phyloP scores from a whole-genome alignment of 2,113 vertebrate species.

The Paralichthys olivaceus region DNA sequence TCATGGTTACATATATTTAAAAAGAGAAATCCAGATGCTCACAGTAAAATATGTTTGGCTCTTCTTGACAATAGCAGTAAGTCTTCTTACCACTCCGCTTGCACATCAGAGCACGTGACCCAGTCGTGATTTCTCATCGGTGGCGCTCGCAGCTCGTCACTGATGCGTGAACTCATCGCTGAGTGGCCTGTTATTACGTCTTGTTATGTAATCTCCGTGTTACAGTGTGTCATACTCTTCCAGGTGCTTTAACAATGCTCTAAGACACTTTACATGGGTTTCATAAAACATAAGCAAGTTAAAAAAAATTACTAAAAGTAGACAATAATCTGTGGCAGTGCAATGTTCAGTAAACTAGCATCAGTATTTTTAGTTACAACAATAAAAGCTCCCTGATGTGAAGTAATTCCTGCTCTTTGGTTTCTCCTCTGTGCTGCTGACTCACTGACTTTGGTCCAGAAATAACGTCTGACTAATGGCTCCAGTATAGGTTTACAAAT shows the following conservation, averaged over 20 bases:
- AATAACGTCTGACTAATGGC: slow-evolving; percentile 14
- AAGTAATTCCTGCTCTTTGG: slow-evolving; percentile 2
- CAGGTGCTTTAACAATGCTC: slow-evolving; percentile 6
- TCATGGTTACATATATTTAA: not conserved
- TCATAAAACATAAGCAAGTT: too few relatives aligned
- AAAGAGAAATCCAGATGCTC: not conserved
- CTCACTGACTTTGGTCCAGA: slow-evolving; percentile 18
- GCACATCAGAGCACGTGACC: not conserved
- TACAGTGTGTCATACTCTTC: slow-evolving; percentile 1
- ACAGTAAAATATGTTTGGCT: not conserved
- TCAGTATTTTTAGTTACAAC: not conserved
- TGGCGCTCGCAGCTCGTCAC: not conserved
- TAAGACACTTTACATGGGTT: too few relatives aligned
- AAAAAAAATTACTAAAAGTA: too few relatives aligned
- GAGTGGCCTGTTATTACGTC: slow-evolving; percentile 20
- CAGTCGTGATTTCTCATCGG: not conserved
- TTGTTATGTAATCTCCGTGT: slow-evolving; percentile 51
- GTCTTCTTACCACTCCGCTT: not conserved
- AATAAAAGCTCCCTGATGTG: not conserved
- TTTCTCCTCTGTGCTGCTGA: slow-evolving; percentile 35
- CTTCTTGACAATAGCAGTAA: not conserved
- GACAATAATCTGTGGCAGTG: not conserved
- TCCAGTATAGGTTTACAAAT: not conserved
- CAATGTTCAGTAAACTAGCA: not conserved
- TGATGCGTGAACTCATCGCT: slow-evolving; percentile 45